Evolutionary conservation across 2,797 vertebrate species (phyloP).

Genomic region (Cirrhinus mrigala): DNA sequence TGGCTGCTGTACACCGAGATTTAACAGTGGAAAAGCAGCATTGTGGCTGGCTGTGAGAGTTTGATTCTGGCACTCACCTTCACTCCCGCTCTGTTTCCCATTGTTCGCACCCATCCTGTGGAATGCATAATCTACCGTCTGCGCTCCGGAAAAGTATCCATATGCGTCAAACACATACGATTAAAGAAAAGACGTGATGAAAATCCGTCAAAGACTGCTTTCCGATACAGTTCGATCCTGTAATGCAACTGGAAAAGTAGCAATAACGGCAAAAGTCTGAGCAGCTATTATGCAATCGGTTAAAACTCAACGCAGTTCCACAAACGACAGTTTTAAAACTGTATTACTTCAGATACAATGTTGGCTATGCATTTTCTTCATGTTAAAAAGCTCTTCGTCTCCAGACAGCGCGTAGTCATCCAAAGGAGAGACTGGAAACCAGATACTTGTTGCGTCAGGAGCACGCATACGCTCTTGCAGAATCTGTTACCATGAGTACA

Average conservation of each 20-base stretch:
- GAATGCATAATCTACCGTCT: slow-evolving; percentile 81
- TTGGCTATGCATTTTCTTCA: slow-evolving; percentile 9
- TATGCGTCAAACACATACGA: slow-evolving; percentile 55
- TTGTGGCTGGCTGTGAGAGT: slow-evolving; percentile 33
- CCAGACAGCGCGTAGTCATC: slow-evolving; percentile 42
- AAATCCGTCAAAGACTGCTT: slow-evolving; percentile 14
- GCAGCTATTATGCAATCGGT: slow-evolving; percentile 48
- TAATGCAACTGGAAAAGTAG: slow-evolving; percentile 37
- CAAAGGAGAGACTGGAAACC: slow-evolving; percentile 45
- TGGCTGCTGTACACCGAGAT: slow-evolving; percentile 47
- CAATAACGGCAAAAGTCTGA: slow-evolving; percentile 48
- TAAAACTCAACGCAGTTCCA: slow-evolving; percentile 36
- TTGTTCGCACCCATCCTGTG: slow-evolving; percentile 89
- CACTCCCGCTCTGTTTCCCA: slow-evolving; percentile 90
- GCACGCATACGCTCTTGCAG: slow-evolving; percentile 57
- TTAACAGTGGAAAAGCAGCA: slow-evolving; percentile 26
- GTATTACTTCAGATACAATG: slow-evolving; percentile 25
- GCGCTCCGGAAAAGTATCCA: slow-evolving; percentile 60
- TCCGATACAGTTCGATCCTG: slow-evolving; percentile 11
- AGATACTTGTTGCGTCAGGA: slow-evolving; percentile 64
- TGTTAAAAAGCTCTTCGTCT: slow-evolving; percentile 11
- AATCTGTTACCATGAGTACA: slow-evolving; percentile 51
- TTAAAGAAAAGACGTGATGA: neutral
- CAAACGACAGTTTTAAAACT: neutral
- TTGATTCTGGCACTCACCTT: slow-evolving; percentile 80